phyloP scores from a whole-genome alignment of 2,797 vertebrate genomes.

The Gobio occitaniae region DNA sequence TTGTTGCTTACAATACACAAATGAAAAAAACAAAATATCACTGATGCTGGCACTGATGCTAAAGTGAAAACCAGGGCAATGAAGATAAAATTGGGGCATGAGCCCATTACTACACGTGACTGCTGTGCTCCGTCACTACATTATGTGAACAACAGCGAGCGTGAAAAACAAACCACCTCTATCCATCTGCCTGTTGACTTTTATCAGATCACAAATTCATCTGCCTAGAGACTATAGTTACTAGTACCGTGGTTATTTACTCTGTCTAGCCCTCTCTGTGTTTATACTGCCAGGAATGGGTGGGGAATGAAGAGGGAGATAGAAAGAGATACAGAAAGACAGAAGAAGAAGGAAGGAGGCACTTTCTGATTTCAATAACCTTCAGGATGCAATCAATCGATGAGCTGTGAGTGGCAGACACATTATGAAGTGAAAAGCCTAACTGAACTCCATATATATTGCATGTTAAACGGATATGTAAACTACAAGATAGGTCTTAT shows the following conservation, averaged over 20 bases:
- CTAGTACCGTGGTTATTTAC: not conserved
- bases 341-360: not conserved
- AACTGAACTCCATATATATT: not conserved
- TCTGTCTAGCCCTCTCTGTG: constrained; percentile 23
- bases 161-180: not conserved
- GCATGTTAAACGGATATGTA: not conserved
- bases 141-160: not conserved
- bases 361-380: not conserved
- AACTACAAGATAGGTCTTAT: not conserved
- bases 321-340: not conserved
- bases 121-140: not conserved
- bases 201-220: constrained; percentile 11
- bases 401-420: constrained; percentile 11
- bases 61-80: not conserved
- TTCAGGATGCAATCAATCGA: constrained; percentile 40
- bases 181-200: not conserved
- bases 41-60: not conserved
- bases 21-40: not conserved
- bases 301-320: constrained; percentile 20
- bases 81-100: constrained; percentile 10
- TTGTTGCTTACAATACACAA: not conserved
- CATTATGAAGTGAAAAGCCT: constrained; percentile 4
- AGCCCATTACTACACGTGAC: constrained; percentile 13
- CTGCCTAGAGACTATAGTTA: not conserved
- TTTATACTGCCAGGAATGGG: constrained; percentile 34